A percentile compares a stretch with the other conserved stretches of the same genome.
These are phyloP conservation scores for Pseudococcus longispinus DNA, from an alignment of 2,888 invertebrate species.

Conservation along the genomic window DNA sequence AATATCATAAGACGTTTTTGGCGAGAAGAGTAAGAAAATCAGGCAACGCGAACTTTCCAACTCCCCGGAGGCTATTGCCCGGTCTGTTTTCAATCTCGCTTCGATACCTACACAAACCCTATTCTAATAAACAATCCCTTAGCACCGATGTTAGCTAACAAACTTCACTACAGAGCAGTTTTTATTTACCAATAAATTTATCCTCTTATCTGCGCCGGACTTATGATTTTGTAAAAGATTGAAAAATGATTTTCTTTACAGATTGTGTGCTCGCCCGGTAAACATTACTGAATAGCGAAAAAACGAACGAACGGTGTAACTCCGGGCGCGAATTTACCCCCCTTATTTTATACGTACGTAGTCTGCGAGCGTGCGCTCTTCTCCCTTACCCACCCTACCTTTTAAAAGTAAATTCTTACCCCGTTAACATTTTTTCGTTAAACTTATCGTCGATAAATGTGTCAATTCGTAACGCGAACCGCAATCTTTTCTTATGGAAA, in stretches of 20 bases:
- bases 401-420: not conserved
- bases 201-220: slow-evolving; percentile 35
- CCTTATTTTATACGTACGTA: not conserved
- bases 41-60: slow-evolving; percentile 46
- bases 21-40: slow-evolving; percentile 48
- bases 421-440: not conserved
- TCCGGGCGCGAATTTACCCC: not conserved
- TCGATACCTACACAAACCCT: slow-evolving; percentile 46
- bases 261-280: slow-evolving; percentile 28
- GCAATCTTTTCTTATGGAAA: not conserved
- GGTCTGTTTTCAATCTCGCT: slow-evolving; percentile 51
- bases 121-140: slow-evolving; percentile 53
- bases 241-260: slow-evolving; percentile 39
- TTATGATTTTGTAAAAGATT: slow-evolving; percentile 31
- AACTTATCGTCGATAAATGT: not conserved
- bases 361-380: not conserved
- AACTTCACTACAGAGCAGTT: not conserved
- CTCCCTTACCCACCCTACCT: not conserved
- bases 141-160: slow-evolving; percentile 33
- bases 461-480: not conserved
- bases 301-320: not conserved
- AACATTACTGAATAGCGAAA: slow-evolving; percentile 10
- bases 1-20: slow-evolving; percentile 46
- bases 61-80: slow-evolving; percentile 52
- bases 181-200: slow-evolving; percentile 37